These are phyloP conservation scores for Thunnus maccoyii DNA, from an alignment of 2,113 vertebrate species.

Conservation along the genomic window DNA sequence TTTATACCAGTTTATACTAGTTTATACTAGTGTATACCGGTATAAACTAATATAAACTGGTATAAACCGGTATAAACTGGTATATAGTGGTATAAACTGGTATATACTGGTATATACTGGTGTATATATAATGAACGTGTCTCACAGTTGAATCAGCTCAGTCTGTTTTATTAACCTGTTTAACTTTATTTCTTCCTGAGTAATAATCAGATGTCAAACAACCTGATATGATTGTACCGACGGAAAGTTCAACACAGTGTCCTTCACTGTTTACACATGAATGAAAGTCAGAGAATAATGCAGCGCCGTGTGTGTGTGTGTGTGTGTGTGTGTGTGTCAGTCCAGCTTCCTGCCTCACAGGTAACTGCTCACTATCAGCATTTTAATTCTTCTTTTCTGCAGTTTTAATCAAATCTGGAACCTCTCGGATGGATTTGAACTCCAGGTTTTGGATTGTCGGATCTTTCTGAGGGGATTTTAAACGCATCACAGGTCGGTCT, in stretches of 20 bases:
- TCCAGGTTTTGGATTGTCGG: not conserved
- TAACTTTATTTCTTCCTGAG: too few relatives aligned
- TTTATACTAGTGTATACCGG: too few relatives aligned
- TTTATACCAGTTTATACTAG: too few relatives aligned
- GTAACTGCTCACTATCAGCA: not conserved
- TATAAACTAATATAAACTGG: too few relatives aligned
- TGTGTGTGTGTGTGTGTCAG: not conserved
- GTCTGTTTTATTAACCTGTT: too few relatives aligned
- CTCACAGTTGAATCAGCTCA: too few relatives aligned
- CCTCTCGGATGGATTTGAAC: not conserved
- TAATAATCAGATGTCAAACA: not conserved
- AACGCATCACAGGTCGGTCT: not conserved
- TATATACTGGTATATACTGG: too few relatives aligned
- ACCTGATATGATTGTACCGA: conserved; percentile 2
- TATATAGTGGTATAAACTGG: too few relatives aligned
- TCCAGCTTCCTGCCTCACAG: conserved; percentile 1
- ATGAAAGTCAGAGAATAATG: conserved; percentile 21
- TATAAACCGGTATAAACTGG: too few relatives aligned
- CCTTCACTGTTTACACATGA: conserved; percentile 63
- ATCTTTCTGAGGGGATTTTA: not conserved
- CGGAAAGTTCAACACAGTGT: conserved; percentile 36
- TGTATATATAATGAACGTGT: too few relatives aligned
- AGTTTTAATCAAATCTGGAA: not conserved
- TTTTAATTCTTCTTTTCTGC: accelerated
- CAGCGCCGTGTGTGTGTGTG: not conserved